phyloP scores from a whole-genome alignment of 1,140 invertebrate genomes.

The Drosophila bifasciata region DNA sequence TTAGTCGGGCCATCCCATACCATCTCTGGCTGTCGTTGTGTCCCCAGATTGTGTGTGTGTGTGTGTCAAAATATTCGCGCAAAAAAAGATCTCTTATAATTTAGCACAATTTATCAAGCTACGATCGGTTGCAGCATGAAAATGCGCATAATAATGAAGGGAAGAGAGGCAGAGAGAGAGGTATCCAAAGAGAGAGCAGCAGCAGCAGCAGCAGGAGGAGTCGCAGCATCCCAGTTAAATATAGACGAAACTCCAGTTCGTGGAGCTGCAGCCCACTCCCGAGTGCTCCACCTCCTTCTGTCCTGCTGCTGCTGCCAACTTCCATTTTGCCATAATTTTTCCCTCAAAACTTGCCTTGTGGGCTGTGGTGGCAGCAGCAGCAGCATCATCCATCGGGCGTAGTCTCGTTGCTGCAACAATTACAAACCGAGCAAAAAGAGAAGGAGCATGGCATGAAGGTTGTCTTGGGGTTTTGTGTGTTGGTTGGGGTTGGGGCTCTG shows the following conservation, averaged over 20 bases:
- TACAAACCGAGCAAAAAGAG: conserved; percentile 50
- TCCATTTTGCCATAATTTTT: conserved; percentile 69
- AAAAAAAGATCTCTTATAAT: conserved; percentile 32
- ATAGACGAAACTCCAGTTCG: conserved; percentile 12
- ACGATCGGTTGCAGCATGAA: conserved; percentile 31
- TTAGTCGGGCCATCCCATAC: conserved; percentile 21
- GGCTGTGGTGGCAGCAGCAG: conserved; percentile 33
- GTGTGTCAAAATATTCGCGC: conserved; percentile 20
- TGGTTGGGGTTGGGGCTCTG: conserved; percentile 11
- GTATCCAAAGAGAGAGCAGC: not conserved
- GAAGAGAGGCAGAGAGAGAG: not conserved
- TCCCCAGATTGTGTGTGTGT: conserved; percentile 10
- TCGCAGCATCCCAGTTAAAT: conserved; percentile 30
- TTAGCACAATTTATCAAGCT: conserved; percentile 39
- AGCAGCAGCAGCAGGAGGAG: conserved; percentile 16
- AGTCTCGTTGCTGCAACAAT: conserved; percentile 34
- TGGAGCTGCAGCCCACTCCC: too few relatives aligned
- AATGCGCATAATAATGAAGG: conserved; percentile 35
- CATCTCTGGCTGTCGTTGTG: not conserved
- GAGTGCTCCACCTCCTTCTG: conserved; percentile 11
- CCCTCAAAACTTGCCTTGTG: conserved; percentile 61
- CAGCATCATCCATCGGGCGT: not conserved
- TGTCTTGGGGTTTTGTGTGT: conserved; percentile 19
- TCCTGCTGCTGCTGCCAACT: conserved; percentile 46
- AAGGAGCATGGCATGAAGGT: conserved; percentile 41